These are phyloP conservation scores for Macrotis lagotis DNA, from an alignment of 2,113 vertebrate species.

Conservation along the genomic window DNA sequence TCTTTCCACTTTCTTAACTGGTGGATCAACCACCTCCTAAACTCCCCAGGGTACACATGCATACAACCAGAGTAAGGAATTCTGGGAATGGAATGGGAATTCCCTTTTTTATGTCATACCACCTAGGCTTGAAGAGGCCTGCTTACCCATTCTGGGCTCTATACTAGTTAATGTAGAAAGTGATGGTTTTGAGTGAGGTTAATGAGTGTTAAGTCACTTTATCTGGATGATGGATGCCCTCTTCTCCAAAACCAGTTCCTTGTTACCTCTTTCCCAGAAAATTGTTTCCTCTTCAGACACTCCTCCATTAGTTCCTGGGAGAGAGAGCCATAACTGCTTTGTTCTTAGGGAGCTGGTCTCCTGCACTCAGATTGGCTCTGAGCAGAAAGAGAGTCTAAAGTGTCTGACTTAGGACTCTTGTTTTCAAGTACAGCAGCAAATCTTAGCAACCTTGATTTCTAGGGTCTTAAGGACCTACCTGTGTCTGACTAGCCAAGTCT, in stretches of 20 bases:
- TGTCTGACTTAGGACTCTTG: neutral
- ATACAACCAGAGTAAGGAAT: neutral
- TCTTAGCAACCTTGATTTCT: slow-evolving; percentile 17
- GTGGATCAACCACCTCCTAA: neutral
- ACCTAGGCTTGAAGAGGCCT: neutral
- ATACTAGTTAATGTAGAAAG: neutral
- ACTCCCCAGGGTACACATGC: neutral
- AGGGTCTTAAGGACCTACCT: slow-evolving; percentile 9
- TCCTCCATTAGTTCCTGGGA: neutral
- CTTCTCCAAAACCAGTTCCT: neutral
- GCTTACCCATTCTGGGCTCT: neutral
- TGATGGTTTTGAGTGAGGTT: neutral
- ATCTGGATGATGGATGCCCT: neutral
- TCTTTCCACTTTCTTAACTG: neutral
- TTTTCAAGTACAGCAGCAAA: neutral
- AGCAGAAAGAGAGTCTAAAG: slow-evolving; percentile 9
- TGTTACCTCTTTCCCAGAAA: neutral
- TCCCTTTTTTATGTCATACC: neutral
- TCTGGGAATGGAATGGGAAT: neutral
- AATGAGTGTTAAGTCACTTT: neutral
- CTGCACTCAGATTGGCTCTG: slow-evolving; percentile 16
- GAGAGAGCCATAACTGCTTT: neutral
- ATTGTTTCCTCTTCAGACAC: slow-evolving; percentile 16
- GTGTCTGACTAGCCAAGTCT: neutral
- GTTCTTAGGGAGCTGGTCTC: neutral